Base-by-base conservation (phyloP, 2,888 invertebrate species). In the Drosophila maculinotata region DNA sequence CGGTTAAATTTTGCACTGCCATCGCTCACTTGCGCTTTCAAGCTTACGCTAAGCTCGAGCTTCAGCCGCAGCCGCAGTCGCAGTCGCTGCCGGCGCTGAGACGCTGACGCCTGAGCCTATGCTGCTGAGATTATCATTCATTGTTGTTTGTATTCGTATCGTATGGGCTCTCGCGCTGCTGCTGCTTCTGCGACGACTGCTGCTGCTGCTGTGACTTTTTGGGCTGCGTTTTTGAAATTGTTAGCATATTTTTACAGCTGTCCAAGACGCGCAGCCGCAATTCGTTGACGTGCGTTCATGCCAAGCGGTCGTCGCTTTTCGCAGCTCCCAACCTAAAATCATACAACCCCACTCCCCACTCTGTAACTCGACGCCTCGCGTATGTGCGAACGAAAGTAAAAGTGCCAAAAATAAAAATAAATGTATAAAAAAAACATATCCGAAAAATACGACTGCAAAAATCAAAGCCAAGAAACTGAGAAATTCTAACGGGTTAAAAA, bases 181-280 rank as follows among this genome's bases (percentile, higher is more conserved):
- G 47, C 41, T 33, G 52, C 62, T 12, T 53, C 6, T 10, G 62
- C 49, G 49, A 35, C 28, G 17, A 30, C 49, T 20, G 44, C 44
- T 26, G 35, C 38, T 26, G 35, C 60, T 26, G 38, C 44, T 47
- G 56, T 25, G 65, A 48, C 56, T 59, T 81, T 87, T 66, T 64
- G 68, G 71, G 79, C 77, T 89, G 89, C 88, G 82, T 89, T 81
- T 83, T 81, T 79, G 66, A 86, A 86, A 81, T 89, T 79, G 86
- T 88, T 89, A 77, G 76, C 83, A 84, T 90, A 89, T 90, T 90
- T 89, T 89, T 89, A 90, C 78, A 87, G 87, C 76, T 82, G 88
- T 62, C 82, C 79, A 84, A 78, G 90, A 86, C 87, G 90, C 90
- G 87, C 89, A 89, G 84, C 82, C 89, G 88, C 89, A 89, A 89